Evolutionary conservation across 2,113 vertebrate genomes (phyloP), one percentile per base, ranked within the genome.

Genomic region (Ptychochromis oligacanthus): DNA sequence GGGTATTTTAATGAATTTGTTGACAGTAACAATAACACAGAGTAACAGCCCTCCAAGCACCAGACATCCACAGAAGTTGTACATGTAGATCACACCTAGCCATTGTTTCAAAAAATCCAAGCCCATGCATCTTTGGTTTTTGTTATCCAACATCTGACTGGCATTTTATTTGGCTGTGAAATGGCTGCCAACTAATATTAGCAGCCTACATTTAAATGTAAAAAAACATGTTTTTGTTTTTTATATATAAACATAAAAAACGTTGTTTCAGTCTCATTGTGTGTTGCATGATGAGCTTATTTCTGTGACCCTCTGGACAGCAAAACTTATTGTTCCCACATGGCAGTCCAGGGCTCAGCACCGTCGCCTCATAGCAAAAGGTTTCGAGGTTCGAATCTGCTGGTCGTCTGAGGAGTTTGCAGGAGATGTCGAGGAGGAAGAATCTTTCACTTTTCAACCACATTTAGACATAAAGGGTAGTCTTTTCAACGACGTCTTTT

Each of bases 391-490:
- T 72, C 0, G 26, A 72, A 54, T 54, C 67, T 34, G 67, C 31
- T 34, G 67, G 43, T 72, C 46, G 49, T 72, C 67, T 54, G 46
- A 72, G 67, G 4, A 54, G 67, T 72, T 34, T 31, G 46, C 26
- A n/a, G 67, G 1, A 6, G 10, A 18, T 18, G 18, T 34, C 54
- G 4, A 52, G 49, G 49, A 52, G 15, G 49, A 52, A 52, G 7
- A 72, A 34, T 72, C 11, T 72, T 72, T 72, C 46, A 72, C 67
- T 54, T 72, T 72, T 72, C 26, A n/a, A 72, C 67, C 67, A 72
- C 26, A 72, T 54, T 72, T 72, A 54, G 26, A 72, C 18, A 54
- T 72, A 54, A 72, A 72, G 26, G 11, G 26, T 14, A 6, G 1
- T 54, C 67, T 72, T 72, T 72, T 72, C 67, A 54, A n/a, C 1